phyloP scores from a whole-genome alignment of 2,113 vertebrate species.

The Maccullochella peelii region DNA sequence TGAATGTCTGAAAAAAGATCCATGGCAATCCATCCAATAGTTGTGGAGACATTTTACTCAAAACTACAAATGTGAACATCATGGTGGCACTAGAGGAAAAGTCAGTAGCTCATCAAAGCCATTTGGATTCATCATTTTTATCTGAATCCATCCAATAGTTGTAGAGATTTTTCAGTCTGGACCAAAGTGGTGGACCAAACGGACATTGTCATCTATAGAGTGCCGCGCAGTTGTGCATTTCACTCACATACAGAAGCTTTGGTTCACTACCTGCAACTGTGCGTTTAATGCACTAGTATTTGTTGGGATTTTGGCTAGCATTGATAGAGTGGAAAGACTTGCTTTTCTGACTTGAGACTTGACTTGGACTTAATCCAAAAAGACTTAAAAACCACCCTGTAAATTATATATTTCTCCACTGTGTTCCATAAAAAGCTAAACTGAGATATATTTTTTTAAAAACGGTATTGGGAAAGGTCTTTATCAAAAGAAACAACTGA shows the following conservation, averaged over 20 bases:
- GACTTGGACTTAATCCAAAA: slow-evolving; percentile 4
- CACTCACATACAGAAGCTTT: not conserved
- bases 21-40: not conserved
- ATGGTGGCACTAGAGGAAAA: not conserved
- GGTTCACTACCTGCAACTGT: not conserved
- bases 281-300: not conserved
- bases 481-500: slow-evolving; percentile 16
- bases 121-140: not conserved
- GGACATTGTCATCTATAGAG: not conserved
- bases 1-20: not conserved
- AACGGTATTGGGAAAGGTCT: slow-evolving; percentile 2
- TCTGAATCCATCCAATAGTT: not conserved
- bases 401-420: not conserved
- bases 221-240: not conserved
- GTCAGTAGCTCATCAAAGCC: not conserved
- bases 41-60: not conserved
- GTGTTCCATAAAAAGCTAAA: not conserved
- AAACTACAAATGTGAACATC: no score
- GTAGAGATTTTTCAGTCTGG: not conserved
- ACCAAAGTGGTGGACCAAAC: not conserved
- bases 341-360: not conserved
- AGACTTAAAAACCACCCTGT: not conserved
- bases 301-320: not conserved
- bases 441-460: slow-evolving; percentile 8
- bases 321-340: not conserved